Evolutionary conservation across 2,113 vertebrate species (phyloP), one percentile per base, ranked within the genome.

Genomic region (Cynopterus brachyotis): DNA sequence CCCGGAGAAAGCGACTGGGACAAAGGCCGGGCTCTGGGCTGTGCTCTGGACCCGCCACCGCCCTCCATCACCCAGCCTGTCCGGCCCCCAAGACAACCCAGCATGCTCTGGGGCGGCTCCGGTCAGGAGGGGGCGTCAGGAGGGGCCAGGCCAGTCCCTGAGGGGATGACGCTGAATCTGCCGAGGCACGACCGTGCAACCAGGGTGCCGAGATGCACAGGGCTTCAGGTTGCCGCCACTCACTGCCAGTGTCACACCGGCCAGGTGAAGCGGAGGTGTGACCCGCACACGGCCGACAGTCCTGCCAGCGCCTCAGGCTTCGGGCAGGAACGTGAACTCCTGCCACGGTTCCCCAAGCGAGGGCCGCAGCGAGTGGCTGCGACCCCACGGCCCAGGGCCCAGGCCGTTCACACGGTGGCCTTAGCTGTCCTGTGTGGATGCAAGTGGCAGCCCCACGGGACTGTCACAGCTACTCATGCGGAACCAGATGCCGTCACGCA

Each of bases 361-460:
- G 28, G 12, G 19, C 57, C 1, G 0, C 17, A 17, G 2, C 30
- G 19, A 6, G 16, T 1, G 4, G 9, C 15, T 9, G 5, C 0
- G 1, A 64, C 15, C n/a, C 32, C 16, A 32, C 0, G 1, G 69
- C 72, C 24, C 55, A 40, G 2, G 53, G 76, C 78, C 78, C 66
- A 26, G 69, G 69, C 37, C 0, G 1, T n/a, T 11, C 59, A 28
- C n/a, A 59, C 12, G 1, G 10, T 9, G 47, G 66, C 24, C 1
- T 1, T 4, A 30, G 22, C 30, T 1, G 5, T 16, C 2, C 22
- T 0, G 0, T 20, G 26, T 5, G 9, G 59, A 6, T 50, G 13
- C 47, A 32, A 30, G 35, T 0, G 3, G 45, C 1, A 0, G 50
- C 45, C 67, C 16, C 8, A 22, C 9, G 26, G 66, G 24, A 32